These are phyloP conservation scores for Coilia nasus DNA, from an alignment of 2,797 vertebrate genomes.

Conservation along the genomic window DNA sequence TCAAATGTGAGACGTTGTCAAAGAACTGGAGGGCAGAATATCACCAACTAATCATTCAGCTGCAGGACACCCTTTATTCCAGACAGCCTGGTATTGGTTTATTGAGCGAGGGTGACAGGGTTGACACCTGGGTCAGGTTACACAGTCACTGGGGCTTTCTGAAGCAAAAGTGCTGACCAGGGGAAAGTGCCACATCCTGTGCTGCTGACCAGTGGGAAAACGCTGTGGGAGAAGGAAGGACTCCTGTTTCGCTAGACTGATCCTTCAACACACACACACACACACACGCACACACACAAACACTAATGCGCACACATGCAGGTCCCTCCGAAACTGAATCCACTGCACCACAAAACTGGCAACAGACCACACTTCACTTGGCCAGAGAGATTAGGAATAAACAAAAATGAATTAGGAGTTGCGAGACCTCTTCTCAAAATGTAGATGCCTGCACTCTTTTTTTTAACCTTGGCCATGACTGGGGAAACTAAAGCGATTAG, in stretches of 20 bases:
- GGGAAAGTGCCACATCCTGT: neutral
- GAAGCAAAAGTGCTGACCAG: neutral
- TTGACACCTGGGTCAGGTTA: conserved; percentile 9
- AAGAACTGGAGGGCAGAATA: neutral
- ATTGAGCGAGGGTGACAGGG: neutral
- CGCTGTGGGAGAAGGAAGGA: conserved; percentile 25
- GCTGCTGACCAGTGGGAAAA: conserved; percentile 8
- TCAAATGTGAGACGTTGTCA: neutral
- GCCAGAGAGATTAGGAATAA: neutral
- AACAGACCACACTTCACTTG: neutral
- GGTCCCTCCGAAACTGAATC: neutral
- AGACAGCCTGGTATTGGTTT: neutral
- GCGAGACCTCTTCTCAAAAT: neutral
- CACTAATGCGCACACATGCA: neutral
- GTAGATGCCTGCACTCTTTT: neutral
- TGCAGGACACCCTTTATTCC: neutral
- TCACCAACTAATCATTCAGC: neutral
- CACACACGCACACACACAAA: too few relatives aligned
- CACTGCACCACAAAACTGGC: neutral
- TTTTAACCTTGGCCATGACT: neutral
- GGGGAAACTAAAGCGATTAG: neutral
- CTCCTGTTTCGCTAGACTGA: neutral
- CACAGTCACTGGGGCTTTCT: neutral
- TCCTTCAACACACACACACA: conserved; percentile 1
- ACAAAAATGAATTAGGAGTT: neutral